Percentiles rank a stretch among this genome's conserved stretches.
phyloP scores from a whole-genome alignment of 2,888 invertebrate genomes.

The Eutolmus rufibarbis region DNA sequence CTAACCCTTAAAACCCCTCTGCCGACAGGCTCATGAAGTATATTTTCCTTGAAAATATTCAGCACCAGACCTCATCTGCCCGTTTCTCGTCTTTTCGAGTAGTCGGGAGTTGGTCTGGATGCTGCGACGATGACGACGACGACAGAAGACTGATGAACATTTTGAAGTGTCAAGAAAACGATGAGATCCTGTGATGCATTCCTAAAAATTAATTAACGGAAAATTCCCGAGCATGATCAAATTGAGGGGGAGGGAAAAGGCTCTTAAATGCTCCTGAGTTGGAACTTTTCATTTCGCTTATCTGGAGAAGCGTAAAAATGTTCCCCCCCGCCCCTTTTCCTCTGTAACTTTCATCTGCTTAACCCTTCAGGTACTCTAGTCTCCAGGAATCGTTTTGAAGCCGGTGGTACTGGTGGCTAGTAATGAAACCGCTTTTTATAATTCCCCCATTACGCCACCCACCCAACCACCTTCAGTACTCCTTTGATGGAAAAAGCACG shows the following conservation, averaged over 20 bases:
- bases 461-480: not conserved
- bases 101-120: not conserved
- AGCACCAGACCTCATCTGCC: not conserved
- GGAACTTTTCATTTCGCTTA: not conserved
- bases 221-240: slow-evolving; percentile 14
- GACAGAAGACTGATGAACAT: not conserved
- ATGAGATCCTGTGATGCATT: not conserved
- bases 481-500: not conserved
- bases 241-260: not conserved
- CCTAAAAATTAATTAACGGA: slow-evolving; percentile 26
- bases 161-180: slow-evolving; percentile 20
- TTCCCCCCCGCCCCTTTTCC: not conserved
- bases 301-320: not conserved
- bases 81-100: not conserved
- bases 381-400: not conserved
- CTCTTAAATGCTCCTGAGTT: not conserved
- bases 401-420: not conserved
- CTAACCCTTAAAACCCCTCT: not conserved
- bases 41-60: not conserved
- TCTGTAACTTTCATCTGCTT: not conserved
- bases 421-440: not conserved
- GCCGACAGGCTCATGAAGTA: not conserved
- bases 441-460: not conserved
- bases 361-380: not conserved
- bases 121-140: not conserved